These are phyloP conservation scores for Apodemus agrarius DNA, from an alignment of 2,797 vertebrate genomes.

Conservation along the genomic window DNA sequence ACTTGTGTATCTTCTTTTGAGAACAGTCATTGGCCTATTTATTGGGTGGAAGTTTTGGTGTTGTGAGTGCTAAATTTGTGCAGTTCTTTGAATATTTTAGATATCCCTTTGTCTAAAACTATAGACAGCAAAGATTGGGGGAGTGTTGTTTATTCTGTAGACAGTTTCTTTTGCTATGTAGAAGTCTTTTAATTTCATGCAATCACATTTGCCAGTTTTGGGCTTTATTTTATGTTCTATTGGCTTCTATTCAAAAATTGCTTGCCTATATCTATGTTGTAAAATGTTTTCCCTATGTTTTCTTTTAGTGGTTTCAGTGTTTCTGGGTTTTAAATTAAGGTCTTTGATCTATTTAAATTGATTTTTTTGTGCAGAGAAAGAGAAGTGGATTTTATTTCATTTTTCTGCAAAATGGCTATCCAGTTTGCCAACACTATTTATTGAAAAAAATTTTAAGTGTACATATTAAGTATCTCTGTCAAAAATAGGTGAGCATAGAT, in stretches of 20 bases:
- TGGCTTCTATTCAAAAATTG: not conserved
- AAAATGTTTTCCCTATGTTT: not conserved
- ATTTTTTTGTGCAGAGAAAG: not conserved
- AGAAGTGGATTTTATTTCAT: not conserved
- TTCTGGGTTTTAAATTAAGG: not conserved
- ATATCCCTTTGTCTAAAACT: not conserved
- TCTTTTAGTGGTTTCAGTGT: not conserved
- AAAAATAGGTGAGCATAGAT: not conserved
- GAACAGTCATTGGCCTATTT: not conserved
- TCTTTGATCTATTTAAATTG: not conserved
- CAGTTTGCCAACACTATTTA: not conserved
- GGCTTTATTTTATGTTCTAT: not conserved
- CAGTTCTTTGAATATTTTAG: not conserved
- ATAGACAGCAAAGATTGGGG: not conserved
- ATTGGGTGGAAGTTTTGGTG: not conserved
- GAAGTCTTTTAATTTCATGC: not conserved
- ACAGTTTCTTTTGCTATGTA: not conserved
- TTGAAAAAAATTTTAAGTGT: not conserved
- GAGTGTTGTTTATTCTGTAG: not conserved
- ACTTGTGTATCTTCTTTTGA: not conserved
- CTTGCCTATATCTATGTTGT: not conserved
- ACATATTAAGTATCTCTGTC: not conserved
- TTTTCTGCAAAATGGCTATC: not conserved
- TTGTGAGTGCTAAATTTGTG: not conserved
- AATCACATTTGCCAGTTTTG: not conserved